Base-by-base conservation (phyloP, 2,113 vertebrate species). In the Cephalopholis sonnerati region DNA sequence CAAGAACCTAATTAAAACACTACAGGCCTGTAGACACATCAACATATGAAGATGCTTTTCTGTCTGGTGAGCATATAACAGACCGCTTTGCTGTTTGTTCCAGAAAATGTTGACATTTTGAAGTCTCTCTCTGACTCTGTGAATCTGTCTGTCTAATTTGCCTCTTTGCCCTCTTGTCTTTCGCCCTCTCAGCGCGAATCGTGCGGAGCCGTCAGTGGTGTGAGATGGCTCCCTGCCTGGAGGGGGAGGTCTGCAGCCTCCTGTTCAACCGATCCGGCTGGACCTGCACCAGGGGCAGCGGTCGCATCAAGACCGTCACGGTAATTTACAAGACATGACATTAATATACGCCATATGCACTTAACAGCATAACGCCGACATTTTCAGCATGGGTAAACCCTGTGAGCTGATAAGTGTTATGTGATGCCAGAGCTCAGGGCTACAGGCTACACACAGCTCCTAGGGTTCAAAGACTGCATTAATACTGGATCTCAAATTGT, bases 291-390 rank as follows among this genome's bases (percentile, higher is more conserved):
- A 95, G 91, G 76, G 95, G 91, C 88, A 95, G 95, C 22, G 96
- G 96, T 57, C 95, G 94, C 88, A 96, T 96, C 93, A 97, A 97
- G 95, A 97, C 96, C 5, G 94, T 96, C 89, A 97, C 95, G 91
- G 96, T 96, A 93, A 95, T 93, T 85, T 57, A 54, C 74, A 67
- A 63, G 82, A 86, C 78, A 63, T 74, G 66, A 76, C 70, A 81
- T 79, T 81, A 73, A 83, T 81, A 66, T 25, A 77, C 18, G 41
- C 67, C 86, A 83, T 86, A 85, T 83, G 84, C 81, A 82, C 77
- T 61, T 74, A 41, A 74, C 66, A 79, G 64, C 57, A 44, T 73
- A 58, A 27, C 18, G 6, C 51, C 36, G 20, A 15, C 68, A 57
- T 71, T 57, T 77, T 50, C 82, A 69, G 75, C 67, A 36, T 29